Conservation (phyloP, 2,888 invertebrate species). For the Carabus problematicus region DNA sequence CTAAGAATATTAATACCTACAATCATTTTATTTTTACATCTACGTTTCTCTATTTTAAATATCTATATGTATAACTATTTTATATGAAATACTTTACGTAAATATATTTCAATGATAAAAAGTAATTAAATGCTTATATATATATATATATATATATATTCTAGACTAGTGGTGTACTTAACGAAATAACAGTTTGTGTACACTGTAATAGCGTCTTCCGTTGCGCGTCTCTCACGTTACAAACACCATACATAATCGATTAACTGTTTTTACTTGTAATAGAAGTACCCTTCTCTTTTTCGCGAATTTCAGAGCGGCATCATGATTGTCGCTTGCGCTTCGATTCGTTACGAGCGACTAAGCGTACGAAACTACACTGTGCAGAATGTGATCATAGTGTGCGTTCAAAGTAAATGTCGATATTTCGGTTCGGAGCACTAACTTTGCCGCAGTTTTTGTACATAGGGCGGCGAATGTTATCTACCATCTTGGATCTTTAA, state of each 20-base stretch:
- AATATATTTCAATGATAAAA: no score
- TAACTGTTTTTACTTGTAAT: constrained; percentile 29
- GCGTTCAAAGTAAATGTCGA: constrained; percentile 5
- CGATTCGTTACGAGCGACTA: not conserved
- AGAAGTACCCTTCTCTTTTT: constrained; percentile 31
- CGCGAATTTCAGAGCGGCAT: constrained; percentile 14
- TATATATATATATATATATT: no score
- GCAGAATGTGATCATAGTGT: constrained; percentile 18
- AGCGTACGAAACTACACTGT: not conserved
- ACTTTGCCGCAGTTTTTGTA: constrained; percentile 22
- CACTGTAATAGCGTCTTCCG: no score
- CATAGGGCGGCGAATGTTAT: constrained; percentile 44
- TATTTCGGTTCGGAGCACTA: constrained; percentile 6
- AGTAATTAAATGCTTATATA: no score
- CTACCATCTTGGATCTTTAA: constrained; percentile 54
- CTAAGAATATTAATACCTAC: no score
- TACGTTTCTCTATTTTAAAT: no score
- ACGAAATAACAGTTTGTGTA: no score
- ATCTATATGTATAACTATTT: no score
- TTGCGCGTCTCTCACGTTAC: no score
- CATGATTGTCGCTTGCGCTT: constrained; percentile 29
- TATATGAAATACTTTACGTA: no score
- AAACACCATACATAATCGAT: constrained; percentile 28
- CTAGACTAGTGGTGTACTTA: no score
- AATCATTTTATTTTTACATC: no score